Conservation (phyloP, 23 tunicate species). For the Halocynthia aurantium region DNA sequence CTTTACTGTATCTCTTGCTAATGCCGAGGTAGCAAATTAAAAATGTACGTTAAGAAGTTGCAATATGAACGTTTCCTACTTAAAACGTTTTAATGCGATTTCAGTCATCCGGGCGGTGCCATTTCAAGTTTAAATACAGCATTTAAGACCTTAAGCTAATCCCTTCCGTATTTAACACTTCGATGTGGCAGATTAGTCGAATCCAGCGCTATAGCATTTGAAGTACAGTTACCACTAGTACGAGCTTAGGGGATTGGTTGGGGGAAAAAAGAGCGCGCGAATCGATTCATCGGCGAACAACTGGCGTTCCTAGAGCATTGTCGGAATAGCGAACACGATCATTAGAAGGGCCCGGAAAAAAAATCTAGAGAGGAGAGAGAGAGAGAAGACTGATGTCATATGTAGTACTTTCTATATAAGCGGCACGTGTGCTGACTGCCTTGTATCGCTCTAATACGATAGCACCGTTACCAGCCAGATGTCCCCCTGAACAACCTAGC, state of each 20-base stretch:
- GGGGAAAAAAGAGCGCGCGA: neutral
- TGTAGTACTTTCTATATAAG: neutral
- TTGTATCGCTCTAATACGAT: slow-evolving; percentile 12
- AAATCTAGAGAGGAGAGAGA: neutral
- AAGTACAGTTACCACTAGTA: too few relatives aligned
- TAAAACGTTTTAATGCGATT: slow-evolving; percentile 9
- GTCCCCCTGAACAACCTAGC: slow-evolving; percentile 14
- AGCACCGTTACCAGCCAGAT: slow-evolving; percentile 35
- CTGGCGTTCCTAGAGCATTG: slow-evolving; percentile 12
- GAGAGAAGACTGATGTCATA: neutral
- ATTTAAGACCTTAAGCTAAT: slow-evolving; percentile 18
- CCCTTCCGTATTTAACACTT: slow-evolving; percentile 7
- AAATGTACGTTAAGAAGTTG: too few relatives aligned
- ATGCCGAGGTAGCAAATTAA: too few relatives aligned
- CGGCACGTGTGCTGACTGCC: slow-evolving; percentile 25
- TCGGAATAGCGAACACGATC: neutral
- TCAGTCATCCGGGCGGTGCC: neutral
- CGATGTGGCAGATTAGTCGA: slow-evolving; percentile 6
- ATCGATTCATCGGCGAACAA: slow-evolving; percentile 27
- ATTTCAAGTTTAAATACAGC: neutral
- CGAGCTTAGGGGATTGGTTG: too few relatives aligned
- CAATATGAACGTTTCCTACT: neutral
- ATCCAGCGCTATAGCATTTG: too few relatives aligned
- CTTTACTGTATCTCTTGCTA: too few relatives aligned
- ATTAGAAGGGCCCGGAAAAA: too few relatives aligned